Evolutionary conservation across 2,888 invertebrate species (phyloP).

Genomic region (Tenthredo distinguenda): DNA sequence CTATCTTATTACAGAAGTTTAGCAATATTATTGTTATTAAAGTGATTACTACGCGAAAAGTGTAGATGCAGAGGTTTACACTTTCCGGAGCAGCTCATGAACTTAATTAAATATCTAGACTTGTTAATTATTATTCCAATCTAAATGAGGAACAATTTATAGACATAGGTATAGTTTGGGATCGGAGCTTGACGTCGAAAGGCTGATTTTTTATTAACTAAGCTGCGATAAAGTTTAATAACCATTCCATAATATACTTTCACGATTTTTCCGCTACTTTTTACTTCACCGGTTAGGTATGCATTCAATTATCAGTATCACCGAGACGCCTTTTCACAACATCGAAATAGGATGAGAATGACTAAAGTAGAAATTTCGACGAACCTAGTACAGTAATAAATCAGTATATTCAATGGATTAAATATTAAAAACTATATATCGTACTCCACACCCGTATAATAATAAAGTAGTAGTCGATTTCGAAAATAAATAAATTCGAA

Average conservation of each 20-base stretch:
- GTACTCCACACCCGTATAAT: background rate
- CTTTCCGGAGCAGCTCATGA: background rate
- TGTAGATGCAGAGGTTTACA: background rate
- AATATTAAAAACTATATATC: background rate
- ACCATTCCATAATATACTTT: background rate
- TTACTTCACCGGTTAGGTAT: background rate
- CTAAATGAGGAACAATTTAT: background rate
- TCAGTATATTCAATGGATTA: background rate
- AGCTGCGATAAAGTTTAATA: background rate
- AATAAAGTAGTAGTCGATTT: background rate
- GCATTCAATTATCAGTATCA: background rate
- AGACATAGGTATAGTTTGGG: background rate
- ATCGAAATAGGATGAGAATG: background rate
- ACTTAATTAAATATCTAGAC: background rate
- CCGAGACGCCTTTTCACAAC: background rate
- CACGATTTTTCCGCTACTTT: background rate
- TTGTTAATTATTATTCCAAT: background rate
- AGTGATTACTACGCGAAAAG: background rate
- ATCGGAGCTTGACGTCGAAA: background rate
- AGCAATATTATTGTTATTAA: background rate
- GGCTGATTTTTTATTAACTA: background rate
- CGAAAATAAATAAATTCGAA: background rate
- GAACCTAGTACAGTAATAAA: no score
- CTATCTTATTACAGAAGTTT: slow-evolving; percentile 43
- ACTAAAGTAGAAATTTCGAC: background rate